Percentiles rank a stretch among this genome's conserved stretches.
These are phyloP conservation scores for Corythornis leucogaster DNA, from an alignment of 2,797 vertebrate species.

Conservation along the genomic window DNA sequence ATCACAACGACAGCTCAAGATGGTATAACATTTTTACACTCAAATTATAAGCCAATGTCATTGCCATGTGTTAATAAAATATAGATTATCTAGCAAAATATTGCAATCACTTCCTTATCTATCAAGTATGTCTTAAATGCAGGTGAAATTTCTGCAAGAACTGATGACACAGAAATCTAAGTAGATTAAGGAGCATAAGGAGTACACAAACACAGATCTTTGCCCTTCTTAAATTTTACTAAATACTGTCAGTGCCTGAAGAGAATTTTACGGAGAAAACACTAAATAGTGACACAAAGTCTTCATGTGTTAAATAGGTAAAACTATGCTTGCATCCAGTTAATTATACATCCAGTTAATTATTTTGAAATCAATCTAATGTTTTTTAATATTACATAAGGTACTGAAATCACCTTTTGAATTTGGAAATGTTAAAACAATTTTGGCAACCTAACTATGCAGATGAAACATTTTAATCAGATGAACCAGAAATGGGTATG, in stretches of 20 bases:
- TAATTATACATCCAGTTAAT: background rate
- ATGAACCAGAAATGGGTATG: constrained; percentile 3
- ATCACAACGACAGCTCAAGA: background rate
- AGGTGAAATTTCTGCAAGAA: background rate
- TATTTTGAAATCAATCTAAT: background rate
- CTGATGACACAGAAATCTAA: background rate
- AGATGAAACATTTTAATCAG: constrained; percentile 28
- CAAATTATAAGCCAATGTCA: background rate
- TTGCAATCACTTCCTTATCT: background rate
- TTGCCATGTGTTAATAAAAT: background rate
- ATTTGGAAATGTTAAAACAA: constrained; percentile 29
- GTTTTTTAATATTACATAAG: background rate
- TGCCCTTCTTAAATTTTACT: background rate
- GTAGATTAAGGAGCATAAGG: background rate
- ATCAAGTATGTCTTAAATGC: background rate
- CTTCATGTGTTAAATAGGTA: background rate
- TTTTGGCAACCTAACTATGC: background rate
- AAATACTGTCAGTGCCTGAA: background rate
- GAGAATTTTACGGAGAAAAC: background rate
- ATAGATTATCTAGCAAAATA: background rate
- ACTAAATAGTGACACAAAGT: background rate
- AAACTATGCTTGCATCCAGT: background rate
- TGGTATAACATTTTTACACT: background rate
- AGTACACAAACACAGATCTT: background rate
- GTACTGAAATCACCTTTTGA: constrained; percentile 1